Percentiles rank a stretch among this genome's conserved stretches.
These are phyloP conservation scores for Abscondita cerata DNA, from an alignment of 2,888 invertebrate genomes.

Conservation along the genomic window DNA sequence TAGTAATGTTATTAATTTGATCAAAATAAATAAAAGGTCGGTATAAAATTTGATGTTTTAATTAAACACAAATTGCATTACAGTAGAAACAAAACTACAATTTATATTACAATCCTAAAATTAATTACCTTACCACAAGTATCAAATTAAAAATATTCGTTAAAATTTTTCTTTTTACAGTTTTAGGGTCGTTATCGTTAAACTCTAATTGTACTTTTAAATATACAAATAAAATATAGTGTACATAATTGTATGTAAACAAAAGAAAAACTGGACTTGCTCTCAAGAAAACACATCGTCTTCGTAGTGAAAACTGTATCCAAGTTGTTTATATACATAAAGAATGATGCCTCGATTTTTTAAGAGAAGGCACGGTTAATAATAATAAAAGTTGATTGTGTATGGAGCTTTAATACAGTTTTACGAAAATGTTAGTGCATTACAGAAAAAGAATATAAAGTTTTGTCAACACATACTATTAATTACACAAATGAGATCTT, in stretches of 20 bases:
- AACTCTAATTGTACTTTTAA: slow-evolving; percentile 21
- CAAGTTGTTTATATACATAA: slow-evolving; percentile 1
- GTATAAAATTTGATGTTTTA: too few species aligned
- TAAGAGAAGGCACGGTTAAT: slow-evolving; percentile 14
- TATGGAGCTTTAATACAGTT: slow-evolving; percentile 1
- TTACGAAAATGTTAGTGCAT: slow-evolving; percentile 7
- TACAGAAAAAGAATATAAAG: slow-evolving; percentile 7
- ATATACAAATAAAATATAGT: slow-evolving; percentile 17
- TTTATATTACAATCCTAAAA: too few species aligned
- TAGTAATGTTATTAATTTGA: too few species aligned
- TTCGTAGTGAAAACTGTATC: slow-evolving; percentile 8
- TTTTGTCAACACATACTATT: too few species aligned
- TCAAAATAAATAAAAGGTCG: too few species aligned
- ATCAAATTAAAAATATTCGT: neutral
- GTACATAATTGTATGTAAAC: slow-evolving; percentile 6
- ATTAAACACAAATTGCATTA: too few species aligned
- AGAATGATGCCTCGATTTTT: neutral
- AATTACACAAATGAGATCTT: slow-evolving; percentile 1
- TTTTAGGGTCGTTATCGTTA: neutral
- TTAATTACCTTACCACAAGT: neutral
- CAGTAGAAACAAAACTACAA: too few species aligned
- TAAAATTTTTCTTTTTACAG: slow-evolving; percentile 2
- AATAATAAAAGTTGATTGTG: neutral
- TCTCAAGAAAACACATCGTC: neutral
- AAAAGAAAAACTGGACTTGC: neutral